phyloP scores from a whole-genome alignment of 2,888 invertebrate genomes.

The Chymomyza fuscimana region DNA sequence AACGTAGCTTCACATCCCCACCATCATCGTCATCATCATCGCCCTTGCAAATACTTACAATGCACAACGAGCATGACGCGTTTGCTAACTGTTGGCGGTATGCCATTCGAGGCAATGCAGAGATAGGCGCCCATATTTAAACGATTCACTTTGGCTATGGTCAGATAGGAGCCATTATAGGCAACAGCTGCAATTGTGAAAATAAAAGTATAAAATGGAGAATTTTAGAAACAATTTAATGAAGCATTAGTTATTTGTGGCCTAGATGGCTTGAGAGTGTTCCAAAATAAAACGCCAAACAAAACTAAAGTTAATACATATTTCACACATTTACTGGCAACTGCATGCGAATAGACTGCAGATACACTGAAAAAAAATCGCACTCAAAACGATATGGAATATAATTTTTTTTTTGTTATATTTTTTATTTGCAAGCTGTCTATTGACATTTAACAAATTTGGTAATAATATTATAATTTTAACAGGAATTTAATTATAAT shows the following conservation, averaged over 20 bases:
- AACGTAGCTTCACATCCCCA: neutral
- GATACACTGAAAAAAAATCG: neutral
- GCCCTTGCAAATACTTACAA: constrained; percentile 84
- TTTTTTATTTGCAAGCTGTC: neutral
- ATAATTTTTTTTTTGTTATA: neutral
- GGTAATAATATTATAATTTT: too few species aligned
- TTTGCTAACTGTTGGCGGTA: constrained; percentile 89
- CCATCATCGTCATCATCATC: neutral
- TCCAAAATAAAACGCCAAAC: neutral
- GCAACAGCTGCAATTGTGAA: constrained; percentile 81
- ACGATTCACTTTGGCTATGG: constrained; percentile 86
- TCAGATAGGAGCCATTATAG: constrained; percentile 86
- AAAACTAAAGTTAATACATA: neutral
- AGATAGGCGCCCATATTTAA: constrained; percentile 90
- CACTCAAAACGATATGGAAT: neutral
- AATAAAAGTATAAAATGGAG: neutral
- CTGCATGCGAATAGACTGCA: neutral
- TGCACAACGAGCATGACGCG: constrained; percentile 90
- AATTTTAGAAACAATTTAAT: constrained; percentile 15
- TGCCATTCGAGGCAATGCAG: constrained; percentile 91
- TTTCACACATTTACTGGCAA: neutral
- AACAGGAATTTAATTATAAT: too few species aligned
- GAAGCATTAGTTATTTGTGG: neutral
- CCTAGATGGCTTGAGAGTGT: neutral
- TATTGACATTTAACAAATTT: too few species aligned